Base-by-base conservation (phyloP, 2,888 invertebrate genomes). In the Epistrophe eligans region DNA sequence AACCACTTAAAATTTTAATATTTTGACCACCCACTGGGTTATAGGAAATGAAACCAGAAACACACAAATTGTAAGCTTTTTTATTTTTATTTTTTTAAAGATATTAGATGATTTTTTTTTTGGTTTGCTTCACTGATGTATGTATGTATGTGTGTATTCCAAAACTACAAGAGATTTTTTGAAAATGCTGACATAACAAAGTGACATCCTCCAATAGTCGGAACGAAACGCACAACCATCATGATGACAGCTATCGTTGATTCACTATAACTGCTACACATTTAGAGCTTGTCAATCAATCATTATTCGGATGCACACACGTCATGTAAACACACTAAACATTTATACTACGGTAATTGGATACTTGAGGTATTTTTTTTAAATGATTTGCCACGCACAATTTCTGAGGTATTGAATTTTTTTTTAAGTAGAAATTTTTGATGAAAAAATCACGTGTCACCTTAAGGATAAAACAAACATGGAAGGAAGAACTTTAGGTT, bases 261-360 rank as follows among this genome's bases (percentile, higher is more conserved):
- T 77, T 79, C 67, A 77, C 85, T 74, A 85, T 24, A 24, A 62
- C 73, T 73, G n/a, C n/a, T n/a, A n/a, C n/a, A n/a, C 81, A 64
- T 62, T 81, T 50, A 58, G 64, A 74, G 77, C 77, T 43, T 74
- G 85, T 85, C 85, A 85, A 85, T 85, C 85, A 85, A 81, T 85
- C 85, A 81, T 73, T 35, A 60, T 62, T 2, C 17, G 35, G 67
- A 50, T 81, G 77, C 85, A 85, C 85, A 85, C n/a, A 77, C 40
- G 0, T 5, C 5, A 81, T 73, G 85, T 81, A 81, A 85, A 81
- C 77, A 85, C 40, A 13, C 73, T 85, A n/a, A 60, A 77, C 73
- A 84, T 24, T 24, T 24, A 24, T 24, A 24, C 3, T 73, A 70
- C 32, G 24, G 48, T 52, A 79, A 24, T 74, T 76, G 52, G 66